Evolutionary conservation across 2,113 vertebrate genomes (phyloP).

Genomic region (Machaerirhynchus nigripectus): DNA sequence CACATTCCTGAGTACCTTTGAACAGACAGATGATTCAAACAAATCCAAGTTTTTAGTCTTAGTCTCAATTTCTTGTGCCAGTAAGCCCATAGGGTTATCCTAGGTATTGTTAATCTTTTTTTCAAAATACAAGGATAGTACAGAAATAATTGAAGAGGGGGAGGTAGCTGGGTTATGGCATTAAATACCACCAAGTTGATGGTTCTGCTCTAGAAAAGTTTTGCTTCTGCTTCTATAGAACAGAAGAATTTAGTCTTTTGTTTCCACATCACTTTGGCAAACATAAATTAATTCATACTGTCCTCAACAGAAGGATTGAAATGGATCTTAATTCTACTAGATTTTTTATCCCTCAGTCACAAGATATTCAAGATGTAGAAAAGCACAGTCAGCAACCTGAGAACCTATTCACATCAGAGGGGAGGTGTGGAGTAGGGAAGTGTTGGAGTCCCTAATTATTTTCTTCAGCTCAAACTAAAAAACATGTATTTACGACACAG

Average conservation of each 20-base stretch:
- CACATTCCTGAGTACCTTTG: not conserved
- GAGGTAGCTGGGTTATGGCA: not conserved
- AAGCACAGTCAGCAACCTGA: not conserved
- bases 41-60: not conserved
- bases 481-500: not conserved
- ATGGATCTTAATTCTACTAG: not conserved
- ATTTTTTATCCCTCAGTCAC: not conserved
- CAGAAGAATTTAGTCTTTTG: not conserved
- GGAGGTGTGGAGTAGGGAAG: not conserved
- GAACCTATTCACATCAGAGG: not conserved
- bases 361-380: not conserved
- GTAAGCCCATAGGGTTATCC: not conserved
- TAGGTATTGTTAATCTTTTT: not conserved
- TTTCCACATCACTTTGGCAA: not conserved
- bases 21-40: not conserved
- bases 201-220: not conserved
- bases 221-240: not conserved
- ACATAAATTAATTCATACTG: not conserved
- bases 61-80: not conserved
- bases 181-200: not conserved
- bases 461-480: not conserved
- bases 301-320: not conserved
- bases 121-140: not conserved
- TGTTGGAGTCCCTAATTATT: not conserved
- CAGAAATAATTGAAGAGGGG: not conserved